A percentile compares a stretch with the other conserved stretches of the same genome.
Conservation (phyloP, 2,113 vertebrate species). For the Axis porcinus region DNA sequence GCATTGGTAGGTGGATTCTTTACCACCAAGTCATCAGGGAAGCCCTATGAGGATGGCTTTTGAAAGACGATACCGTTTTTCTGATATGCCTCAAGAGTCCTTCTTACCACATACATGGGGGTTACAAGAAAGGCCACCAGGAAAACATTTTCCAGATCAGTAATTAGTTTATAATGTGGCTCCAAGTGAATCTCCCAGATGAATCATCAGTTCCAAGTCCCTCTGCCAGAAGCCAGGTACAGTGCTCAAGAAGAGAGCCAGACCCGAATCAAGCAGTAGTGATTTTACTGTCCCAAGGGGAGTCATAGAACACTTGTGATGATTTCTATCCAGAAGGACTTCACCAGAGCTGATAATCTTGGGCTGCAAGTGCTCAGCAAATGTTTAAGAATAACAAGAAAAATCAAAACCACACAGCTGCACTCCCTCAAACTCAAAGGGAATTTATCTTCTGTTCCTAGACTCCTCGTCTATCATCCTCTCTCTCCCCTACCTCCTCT, state of each 20-base stretch:
- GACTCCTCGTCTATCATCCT: not conserved
- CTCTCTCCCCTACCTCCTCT: not conserved
- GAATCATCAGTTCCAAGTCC: not conserved
- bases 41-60: not conserved
- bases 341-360: not conserved
- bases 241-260: not conserved
- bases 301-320: not conserved
- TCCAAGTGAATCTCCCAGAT: not conserved
- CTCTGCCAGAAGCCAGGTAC: not conserved
- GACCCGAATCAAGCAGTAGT: not conserved
- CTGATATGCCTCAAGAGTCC: not conserved
- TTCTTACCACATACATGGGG: not conserved
- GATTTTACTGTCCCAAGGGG: not conserved
- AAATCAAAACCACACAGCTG: not conserved
- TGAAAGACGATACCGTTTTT: not conserved
- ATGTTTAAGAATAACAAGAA: not conserved
- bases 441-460: not conserved
- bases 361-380: not conserved
- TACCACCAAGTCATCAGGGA: not conserved
- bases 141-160: not conserved
- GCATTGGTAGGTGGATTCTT: not conserved
- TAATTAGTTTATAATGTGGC: not conserved
- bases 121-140: not conserved
- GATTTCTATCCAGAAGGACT: not conserved
- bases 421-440: not conserved